These are phyloP conservation scores for Cyrtorhinus lividipennis DNA, from an alignment of 1,140 invertebrate genomes.

Conservation along the genomic window DNA sequence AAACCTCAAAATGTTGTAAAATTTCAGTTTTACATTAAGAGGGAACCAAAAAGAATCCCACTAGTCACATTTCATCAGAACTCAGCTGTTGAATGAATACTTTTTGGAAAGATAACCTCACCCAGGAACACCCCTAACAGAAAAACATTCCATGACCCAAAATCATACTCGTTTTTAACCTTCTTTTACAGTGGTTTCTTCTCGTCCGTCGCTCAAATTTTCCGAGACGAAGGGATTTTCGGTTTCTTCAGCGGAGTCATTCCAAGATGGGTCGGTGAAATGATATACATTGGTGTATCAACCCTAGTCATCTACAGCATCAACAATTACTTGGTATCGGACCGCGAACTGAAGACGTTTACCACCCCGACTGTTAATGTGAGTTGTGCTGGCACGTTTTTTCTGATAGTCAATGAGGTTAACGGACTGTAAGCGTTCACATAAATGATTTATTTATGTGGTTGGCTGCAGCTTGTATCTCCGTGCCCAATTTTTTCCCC, in stretches of 20 bases:
- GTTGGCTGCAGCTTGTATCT: neutral
- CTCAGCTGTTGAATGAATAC: no score
- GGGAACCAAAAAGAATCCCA: no score
- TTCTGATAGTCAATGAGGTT: neutral
- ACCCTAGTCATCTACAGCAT: constrained; percentile 57
- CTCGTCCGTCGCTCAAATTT: constrained; percentile 59
- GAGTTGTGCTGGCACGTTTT: constrained; percentile 25
- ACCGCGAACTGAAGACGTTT: constrained; percentile 52
- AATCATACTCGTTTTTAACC: no score
- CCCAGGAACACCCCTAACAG: no score
- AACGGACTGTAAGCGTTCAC: neutral
- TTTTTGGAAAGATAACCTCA: no score
- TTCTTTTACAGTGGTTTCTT: constrained; percentile 42
- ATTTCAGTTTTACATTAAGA: no score
- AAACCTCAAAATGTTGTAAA: no score
- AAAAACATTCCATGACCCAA: no score
- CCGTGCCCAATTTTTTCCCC: neutral
- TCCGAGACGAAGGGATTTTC: constrained; percentile 58
- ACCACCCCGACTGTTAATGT: constrained; percentile 40
- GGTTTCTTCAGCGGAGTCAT: constrained; percentile 74
- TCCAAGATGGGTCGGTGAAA: constrained; percentile 64
- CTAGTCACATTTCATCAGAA: no score
- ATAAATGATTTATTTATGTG: neutral
- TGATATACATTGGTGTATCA: constrained; percentile 52
- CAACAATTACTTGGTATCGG: constrained; percentile 63